These are phyloP conservation scores for Plectrocnemia conspersa DNA, from an alignment of 1,140 invertebrate genomes.

Conservation along the genomic window DNA sequence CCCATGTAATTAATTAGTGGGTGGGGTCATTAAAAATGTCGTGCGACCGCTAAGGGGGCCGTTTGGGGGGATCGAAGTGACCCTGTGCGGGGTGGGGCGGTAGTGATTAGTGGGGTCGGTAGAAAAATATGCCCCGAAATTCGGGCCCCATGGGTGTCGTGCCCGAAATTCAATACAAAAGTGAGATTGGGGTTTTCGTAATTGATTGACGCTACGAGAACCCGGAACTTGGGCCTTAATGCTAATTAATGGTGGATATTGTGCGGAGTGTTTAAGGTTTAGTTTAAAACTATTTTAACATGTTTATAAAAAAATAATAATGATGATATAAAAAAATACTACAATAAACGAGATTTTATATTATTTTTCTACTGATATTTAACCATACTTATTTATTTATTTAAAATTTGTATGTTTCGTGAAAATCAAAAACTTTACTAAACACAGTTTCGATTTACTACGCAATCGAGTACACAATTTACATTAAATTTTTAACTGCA, in stretches of 20 bases:
- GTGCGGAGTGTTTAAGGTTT: not conserved
- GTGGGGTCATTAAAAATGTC: conserved; percentile 19
- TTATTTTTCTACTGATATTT: too few relatives aligned
- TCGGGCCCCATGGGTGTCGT: not conserved
- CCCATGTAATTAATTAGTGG: conserved; percentile 23
- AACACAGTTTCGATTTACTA: too few relatives aligned
- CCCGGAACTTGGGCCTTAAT: not conserved
- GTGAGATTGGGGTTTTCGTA: conserved; percentile 2
- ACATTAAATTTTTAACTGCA: too few relatives aligned
- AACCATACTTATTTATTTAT: too few relatives aligned
- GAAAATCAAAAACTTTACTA: too few relatives aligned
- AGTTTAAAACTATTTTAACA: too few relatives aligned
- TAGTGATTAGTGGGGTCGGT: conserved; percentile 1
- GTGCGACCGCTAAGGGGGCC: not conserved
- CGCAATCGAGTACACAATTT: too few relatives aligned
- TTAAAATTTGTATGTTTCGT: too few relatives aligned
- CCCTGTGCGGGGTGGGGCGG: not conserved
- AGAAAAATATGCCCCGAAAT: not conserved
- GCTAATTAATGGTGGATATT: conserved; percentile 2
- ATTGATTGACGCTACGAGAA: not conserved
- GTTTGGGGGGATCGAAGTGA: conserved; percentile 2
- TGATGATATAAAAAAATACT: too few relatives aligned
- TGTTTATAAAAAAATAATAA: too few relatives aligned
- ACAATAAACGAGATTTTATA: too few relatives aligned
- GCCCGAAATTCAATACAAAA: not conserved